Evolutionary conservation across 1,140 invertebrate genomes (phyloP).

Genomic region (Hylaeus anthracinus): DNA sequence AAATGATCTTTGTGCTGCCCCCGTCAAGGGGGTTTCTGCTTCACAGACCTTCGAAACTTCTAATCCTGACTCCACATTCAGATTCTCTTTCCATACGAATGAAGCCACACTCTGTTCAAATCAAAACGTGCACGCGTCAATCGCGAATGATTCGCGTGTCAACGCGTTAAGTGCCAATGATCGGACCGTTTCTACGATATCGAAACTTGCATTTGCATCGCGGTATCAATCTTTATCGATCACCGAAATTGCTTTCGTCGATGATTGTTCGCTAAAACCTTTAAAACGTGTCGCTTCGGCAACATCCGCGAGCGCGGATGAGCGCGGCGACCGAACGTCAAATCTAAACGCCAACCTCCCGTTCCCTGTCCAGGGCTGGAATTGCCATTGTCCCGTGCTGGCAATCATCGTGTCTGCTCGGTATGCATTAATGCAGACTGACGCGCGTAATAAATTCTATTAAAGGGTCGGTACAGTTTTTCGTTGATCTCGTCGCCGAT

Average conservation of each 20-base stretch:
- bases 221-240: constrained; percentile 43
- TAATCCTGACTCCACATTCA: too few species aligned
- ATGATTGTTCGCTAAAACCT: constrained; percentile 34
- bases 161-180: not conserved
- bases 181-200: not conserved
- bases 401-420: constrained; percentile 30
- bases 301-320: constrained; percentile 5
- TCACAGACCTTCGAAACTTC: too few species aligned
- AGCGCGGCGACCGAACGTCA: constrained; percentile 10
- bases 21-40: not conserved
- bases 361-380: constrained; percentile 16
- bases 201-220: constrained; percentile 14
- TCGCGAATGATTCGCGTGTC: too few species aligned
- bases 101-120: not conserved
- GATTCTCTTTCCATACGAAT: too few species aligned
- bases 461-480: constrained; percentile 20
- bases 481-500: not conserved
- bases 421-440: constrained; percentile 29
- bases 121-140: not conserved
- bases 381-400: constrained; percentile 35
- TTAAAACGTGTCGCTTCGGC: constrained; percentile 33
- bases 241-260: constrained; percentile 33
- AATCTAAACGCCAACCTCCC: constrained; percentile 24
- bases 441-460: constrained; percentile 42
- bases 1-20: too few species aligned